Base-by-base conservation (phyloP, 2,888 invertebrate genomes). In the Pristionchus exspectatus region DNA sequence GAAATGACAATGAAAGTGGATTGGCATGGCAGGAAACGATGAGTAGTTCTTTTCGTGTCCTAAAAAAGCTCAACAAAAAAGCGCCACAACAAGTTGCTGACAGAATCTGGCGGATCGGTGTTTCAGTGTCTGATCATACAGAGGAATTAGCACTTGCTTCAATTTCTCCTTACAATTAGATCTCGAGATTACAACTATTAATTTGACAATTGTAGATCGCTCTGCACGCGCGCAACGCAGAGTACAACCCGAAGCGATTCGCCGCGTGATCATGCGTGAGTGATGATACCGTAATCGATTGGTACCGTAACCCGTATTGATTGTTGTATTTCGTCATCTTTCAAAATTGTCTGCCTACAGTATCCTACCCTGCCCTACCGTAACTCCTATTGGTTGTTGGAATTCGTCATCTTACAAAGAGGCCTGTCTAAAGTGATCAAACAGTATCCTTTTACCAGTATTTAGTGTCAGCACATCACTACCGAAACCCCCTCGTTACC, bases 191-290 rank as follows among this genome's bases (percentile, higher is more conserved):
- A 33, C 30, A 33, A 72, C 4, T 12, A 16, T 14, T 16, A 3
- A 54, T 50, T 7, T 16, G 59, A 59, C 16, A 16, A 2, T 59
- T 59, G 59, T 56, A 88, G 96, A 99, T 99, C 93, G 98, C 99
- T 0, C 96, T 99, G 4, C 98, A 98, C 95, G 98, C 99, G 0
- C 97, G 99, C 95, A 99, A 99, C 96, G 99, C 99, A 2, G 99
- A 99, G 96, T 99, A 99, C 95, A 99, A 99, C 95, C 99, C 99
- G 16, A 99, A 99, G 96, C 97, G 99, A 95, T 99, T 99, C 96
- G 98, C 98, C 87, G 99, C 69, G 98, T 99, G 7, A 99, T 99
- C 90, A 99, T 99, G 99, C 96, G 97, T 81, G 27, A 81, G 81
- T 81, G 90, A 90, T 85, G 12, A 27, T 88, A 96, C 98, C 95